Percentiles rank a stretch among this genome's conserved stretches.
phyloP scores from a whole-genome alignment of 23 tunicate genomes.

The Styela clava region DNA sequence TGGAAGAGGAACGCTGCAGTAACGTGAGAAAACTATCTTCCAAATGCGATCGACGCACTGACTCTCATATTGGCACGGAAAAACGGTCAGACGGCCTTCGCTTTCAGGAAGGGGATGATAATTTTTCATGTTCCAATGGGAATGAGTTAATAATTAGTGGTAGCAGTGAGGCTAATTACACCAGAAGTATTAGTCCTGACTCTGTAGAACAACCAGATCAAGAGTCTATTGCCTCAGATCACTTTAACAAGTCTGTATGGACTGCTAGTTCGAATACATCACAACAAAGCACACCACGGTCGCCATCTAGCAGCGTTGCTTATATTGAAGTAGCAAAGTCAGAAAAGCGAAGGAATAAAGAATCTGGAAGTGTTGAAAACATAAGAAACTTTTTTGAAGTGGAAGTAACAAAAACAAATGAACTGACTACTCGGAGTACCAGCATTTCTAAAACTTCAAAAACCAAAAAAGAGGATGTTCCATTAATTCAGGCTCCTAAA shows the following conservation, averaged over 20 bases:
- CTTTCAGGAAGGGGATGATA: background rate
- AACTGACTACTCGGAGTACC: background rate
- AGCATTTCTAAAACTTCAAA: background rate
- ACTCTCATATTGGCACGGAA: no score
- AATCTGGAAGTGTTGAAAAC: background rate
- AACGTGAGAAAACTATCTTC: background rate
- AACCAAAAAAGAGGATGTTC: slow-evolving; percentile 5
- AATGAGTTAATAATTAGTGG: background rate
- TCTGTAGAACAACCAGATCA: background rate
- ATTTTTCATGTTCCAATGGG: background rate
- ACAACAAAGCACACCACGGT: background rate
- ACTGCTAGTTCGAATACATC: background rate
- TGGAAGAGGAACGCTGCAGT: background rate
- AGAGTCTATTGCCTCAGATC: background rate
- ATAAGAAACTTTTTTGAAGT: background rate
- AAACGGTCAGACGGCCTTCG: background rate
- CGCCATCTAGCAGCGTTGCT: background rate
- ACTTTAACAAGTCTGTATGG: background rate
- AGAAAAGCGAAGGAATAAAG: background rate
- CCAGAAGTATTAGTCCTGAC: background rate
- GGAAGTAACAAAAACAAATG: background rate
- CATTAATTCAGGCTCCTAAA: slow-evolving; percentile 37
- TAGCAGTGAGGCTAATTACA: background rate
- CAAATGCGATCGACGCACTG: background rate
- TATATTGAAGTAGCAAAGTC: background rate